Evolutionary conservation across 2,797 vertebrate species (phyloP).

Genomic region (Malacoraja senta): DNA sequence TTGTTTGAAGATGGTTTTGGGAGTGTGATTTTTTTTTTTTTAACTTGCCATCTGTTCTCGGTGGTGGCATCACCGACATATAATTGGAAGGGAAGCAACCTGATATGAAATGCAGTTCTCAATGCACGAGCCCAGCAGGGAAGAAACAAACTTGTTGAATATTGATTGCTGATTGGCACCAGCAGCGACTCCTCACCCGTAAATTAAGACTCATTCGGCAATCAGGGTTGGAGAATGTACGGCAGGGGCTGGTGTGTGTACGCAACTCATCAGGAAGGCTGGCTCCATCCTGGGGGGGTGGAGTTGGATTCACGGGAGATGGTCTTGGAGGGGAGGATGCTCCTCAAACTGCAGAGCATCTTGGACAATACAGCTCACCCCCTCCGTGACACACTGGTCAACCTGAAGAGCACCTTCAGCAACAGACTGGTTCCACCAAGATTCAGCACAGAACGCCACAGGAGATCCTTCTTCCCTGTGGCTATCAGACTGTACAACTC

Average conservation of each 20-base stretch:
- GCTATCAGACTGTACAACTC: too few relatives aligned
- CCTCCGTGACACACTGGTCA: too few relatives aligned
- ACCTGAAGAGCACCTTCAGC: too few relatives aligned
- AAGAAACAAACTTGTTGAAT: not conserved
- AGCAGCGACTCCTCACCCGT: not conserved
- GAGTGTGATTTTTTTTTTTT: constrained; percentile 6
- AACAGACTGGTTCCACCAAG: too few relatives aligned
- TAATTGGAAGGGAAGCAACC: not conserved
- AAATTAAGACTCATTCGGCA: constrained; percentile 4
- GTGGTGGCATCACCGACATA: not conserved
- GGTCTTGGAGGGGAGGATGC: too few relatives aligned
- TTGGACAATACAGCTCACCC: too few relatives aligned
- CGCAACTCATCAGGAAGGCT: too few relatives aligned
- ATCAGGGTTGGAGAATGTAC: not conserved
- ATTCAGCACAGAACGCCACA: too few relatives aligned
- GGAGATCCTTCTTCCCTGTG: too few relatives aligned
- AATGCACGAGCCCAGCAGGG: constrained; percentile 2
- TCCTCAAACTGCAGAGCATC: too few relatives aligned
- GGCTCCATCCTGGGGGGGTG: too few relatives aligned
- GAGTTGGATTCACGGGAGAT: too few relatives aligned
- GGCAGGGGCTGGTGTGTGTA: not conserved
- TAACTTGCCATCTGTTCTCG: constrained; percentile 7
- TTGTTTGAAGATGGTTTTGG: constrained; percentile 25
- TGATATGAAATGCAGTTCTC: constrained; percentile 28
- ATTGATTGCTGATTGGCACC: constrained; percentile 15